phyloP scores from a whole-genome alignment of 2,113 vertebrate species.

The Eubucco bourcierii region DNA sequence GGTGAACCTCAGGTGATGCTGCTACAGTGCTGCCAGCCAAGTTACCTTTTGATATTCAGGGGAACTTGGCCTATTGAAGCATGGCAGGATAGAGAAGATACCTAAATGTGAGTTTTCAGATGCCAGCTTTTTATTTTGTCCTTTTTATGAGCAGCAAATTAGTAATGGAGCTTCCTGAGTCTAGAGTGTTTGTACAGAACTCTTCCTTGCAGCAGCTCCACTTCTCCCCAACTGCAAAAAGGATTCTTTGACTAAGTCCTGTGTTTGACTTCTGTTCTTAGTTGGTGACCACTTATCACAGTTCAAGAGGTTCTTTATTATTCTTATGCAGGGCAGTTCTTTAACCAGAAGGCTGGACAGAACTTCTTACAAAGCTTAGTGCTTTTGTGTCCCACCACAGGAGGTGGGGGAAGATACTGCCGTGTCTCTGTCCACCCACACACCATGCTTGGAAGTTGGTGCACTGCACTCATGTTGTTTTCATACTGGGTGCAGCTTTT shows the following conservation, averaged over 20 bases:
- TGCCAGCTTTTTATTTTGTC: not conserved
- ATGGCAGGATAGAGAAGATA: not conserved
- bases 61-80: not conserved
- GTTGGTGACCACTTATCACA: rapidly evolving
- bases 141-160: not conserved
- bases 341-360: not conserved
- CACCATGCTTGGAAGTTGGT: rapidly evolving
- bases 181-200: not conserved
- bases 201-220: rapidly evolving
- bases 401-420: not conserved
- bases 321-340: not conserved
- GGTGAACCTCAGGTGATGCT: not conserved
- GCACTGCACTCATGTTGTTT: rapidly evolving
- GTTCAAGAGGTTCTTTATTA: not conserved
- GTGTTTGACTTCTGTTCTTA: not conserved
- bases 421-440: not conserved
- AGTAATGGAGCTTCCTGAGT: not conserved
- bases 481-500: not conserved
- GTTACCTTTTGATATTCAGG: not conserved
- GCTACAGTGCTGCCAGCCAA: rapidly evolving
- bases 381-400: not conserved
- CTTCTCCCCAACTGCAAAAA: not conserved
- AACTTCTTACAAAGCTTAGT: not conserved
- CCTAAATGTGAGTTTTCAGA: not conserved
- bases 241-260: not conserved